phyloP scores from a whole-genome alignment of 2,797 vertebrate species.

The Galagoides demidoff region DNA sequence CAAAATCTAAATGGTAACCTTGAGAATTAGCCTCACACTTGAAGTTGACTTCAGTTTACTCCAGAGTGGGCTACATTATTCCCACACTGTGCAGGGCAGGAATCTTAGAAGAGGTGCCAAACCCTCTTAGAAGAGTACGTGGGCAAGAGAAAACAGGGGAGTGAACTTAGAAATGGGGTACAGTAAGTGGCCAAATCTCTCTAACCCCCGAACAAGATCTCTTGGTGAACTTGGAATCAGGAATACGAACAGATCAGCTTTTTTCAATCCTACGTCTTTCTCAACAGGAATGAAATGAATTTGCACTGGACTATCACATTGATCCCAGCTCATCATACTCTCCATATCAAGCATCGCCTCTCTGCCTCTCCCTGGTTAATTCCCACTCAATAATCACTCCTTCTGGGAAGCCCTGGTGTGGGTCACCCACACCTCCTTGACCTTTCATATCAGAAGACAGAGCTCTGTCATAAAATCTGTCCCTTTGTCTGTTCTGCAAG shows the following conservation, averaged over 20 bases:
- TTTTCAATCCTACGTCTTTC: neutral
- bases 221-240: neutral
- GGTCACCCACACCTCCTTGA: neutral
- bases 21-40: slow-evolving; percentile 17
- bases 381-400: neutral
- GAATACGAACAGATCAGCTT: neutral
- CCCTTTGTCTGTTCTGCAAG: neutral
- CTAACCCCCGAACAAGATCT: neutral
- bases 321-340: neutral
- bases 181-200: neutral
- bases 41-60: neutral
- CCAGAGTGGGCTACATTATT: neutral
- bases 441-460: neutral
- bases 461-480: neutral
- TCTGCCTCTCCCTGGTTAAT: neutral
- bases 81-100: neutral
- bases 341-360: neutral
- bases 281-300: neutral
- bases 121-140: neutral
- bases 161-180: neutral
- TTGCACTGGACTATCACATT: neutral
- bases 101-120: neutral
- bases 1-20: neutral
- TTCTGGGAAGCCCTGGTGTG: neutral
- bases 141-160: neutral